phyloP scores from a whole-genome alignment of 2,113 vertebrate species.

The Callocephalon fimbriatum region DNA sequence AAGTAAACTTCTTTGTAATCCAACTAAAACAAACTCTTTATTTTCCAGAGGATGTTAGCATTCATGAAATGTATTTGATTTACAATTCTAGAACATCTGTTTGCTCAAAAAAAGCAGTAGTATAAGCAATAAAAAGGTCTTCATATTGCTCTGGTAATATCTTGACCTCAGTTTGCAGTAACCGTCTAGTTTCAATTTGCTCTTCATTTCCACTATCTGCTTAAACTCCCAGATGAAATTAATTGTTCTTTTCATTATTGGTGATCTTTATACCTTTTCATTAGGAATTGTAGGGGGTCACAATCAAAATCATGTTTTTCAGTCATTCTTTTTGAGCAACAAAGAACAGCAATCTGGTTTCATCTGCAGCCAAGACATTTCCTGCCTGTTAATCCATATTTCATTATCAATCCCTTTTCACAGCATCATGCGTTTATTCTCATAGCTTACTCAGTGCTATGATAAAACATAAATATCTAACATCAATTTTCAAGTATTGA shows the following conservation, averaged over 20 bases:
- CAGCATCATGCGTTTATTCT: background rate
- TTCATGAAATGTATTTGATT: conserved; percentile 13
- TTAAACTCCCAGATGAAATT: background rate
- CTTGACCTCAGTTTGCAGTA: background rate
- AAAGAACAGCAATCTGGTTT: background rate
- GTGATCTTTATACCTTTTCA: background rate
- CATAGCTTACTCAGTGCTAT: background rate
- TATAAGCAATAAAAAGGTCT: background rate
- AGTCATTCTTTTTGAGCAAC: conserved; percentile 13
- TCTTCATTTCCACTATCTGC: background rate
- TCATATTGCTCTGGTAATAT: background rate
- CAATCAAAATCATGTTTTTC: conserved; percentile 1
- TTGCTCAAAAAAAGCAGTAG: background rate
- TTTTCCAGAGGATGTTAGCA: conserved; percentile 38
- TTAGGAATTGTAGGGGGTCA: background rate
- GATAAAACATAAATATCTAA: background rate
- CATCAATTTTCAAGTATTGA: background rate
- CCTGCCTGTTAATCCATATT: background rate
- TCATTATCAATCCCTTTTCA: background rate
- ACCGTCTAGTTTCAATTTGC: conserved; percentile 2
- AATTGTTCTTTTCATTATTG: conserved; percentile 6
- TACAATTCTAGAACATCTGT: conserved; percentile 46
- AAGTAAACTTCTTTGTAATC: conserved; percentile 2
- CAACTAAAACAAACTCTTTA: background rate
- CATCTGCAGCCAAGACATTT: background rate